phyloP scores from a whole-genome alignment of 2,888 invertebrate species.

The Xanthia togata region DNA sequence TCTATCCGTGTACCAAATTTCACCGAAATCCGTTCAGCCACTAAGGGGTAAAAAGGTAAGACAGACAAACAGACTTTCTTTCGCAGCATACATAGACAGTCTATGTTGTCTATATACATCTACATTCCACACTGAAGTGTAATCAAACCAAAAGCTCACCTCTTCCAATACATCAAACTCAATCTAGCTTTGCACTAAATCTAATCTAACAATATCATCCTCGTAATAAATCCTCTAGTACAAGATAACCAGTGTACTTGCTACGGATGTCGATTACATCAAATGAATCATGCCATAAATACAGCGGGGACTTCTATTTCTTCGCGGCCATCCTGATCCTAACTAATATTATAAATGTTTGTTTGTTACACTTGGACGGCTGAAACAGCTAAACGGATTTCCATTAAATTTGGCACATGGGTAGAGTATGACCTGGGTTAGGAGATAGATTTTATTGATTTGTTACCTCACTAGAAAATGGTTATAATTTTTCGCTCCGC shows the following conservation, averaged over 20 bases:
- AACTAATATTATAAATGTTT: neutral
- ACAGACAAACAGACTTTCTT: neutral
- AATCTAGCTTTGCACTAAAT: slow-evolving; percentile 35
- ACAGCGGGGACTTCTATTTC: slow-evolving; percentile 58
- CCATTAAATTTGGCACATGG: neutral
- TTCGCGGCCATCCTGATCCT: slow-evolving; percentile 21
- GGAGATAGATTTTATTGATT: too few relatives aligned
- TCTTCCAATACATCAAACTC: slow-evolving; percentile 34
- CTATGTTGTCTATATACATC: neutral
- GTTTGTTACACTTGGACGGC: too few relatives aligned
- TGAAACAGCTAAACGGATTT: neutral
- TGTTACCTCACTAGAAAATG: too few relatives aligned
- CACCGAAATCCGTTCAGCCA: neutral
- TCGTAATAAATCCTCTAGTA: slow-evolving; percentile 50
- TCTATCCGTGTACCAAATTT: neutral
- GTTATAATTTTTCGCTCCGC: too few relatives aligned
- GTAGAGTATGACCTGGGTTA: neutral
- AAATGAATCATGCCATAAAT: slow-evolving; percentile 65
- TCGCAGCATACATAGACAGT: neutral
- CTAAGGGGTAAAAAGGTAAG: too few relatives aligned
- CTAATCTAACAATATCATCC: slow-evolving; percentile 49
- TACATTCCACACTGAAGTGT: neutral
- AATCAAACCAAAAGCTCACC: neutral
- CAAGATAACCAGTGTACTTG: slow-evolving; percentile 45
- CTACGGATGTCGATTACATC: slow-evolving; percentile 56